A percentile compares a stretch with the other conserved stretches of the same genome.
Evolutionary conservation across 2,797 vertebrate genomes (phyloP).

Genomic region (Spea hammondii): DNA sequence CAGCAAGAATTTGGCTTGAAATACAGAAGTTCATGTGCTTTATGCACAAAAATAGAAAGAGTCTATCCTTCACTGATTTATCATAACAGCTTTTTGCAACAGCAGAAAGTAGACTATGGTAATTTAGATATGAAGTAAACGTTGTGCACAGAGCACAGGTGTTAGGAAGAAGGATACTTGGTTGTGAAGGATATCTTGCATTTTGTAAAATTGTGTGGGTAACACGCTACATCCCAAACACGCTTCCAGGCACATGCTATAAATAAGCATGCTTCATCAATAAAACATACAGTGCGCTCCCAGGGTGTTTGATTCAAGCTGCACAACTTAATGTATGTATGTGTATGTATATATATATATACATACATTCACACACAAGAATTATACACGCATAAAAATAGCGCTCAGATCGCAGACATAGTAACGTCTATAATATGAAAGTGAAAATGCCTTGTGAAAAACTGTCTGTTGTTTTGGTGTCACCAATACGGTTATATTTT

Average conservation of each 20-base stretch:
- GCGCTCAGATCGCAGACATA: no score
- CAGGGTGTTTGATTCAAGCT: not conserved
- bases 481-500: no score
- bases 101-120: not conserved
- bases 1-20: no score
- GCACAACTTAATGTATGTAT: no score
- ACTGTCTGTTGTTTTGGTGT: no score
- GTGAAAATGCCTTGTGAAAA: no score
- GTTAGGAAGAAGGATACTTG: not conserved
- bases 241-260: conserved; percentile 21
- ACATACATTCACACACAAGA: no score
- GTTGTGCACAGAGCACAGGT: conserved; percentile 2
- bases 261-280: conserved; percentile 40
- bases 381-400: no score
- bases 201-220: conserved; percentile 4
- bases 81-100: not conserved
- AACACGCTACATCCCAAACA: not conserved
- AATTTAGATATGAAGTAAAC: not conserved
- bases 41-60: not conserved
- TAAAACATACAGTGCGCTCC: conserved; percentile 30
- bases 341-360: no score
- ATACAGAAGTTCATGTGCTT: not conserved
- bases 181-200: not conserved
- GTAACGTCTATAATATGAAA: no score
- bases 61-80: not conserved